Evolutionary conservation across 2,113 vertebrate genomes (phyloP).

Genomic region (Dinomys branickii): DNA sequence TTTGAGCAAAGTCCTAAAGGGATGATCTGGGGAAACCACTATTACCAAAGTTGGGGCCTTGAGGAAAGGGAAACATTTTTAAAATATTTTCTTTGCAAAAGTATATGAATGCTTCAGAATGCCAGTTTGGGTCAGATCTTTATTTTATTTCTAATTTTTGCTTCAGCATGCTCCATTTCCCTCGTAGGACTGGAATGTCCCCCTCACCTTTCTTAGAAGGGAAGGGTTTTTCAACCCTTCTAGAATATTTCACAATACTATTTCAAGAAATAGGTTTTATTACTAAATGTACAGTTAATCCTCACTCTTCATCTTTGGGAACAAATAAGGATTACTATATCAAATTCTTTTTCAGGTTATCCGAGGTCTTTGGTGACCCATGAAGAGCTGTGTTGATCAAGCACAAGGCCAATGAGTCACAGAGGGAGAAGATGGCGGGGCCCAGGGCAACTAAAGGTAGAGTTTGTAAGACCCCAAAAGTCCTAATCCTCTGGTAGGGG

Average conservation of each 20-base stretch:
- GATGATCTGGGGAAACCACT: conserved; percentile 21
- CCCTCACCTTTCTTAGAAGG: neutral
- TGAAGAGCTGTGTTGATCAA: neutral
- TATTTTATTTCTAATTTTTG: neutral
- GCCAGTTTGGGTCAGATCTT: neutral
- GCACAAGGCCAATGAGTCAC: conserved; percentile 53
- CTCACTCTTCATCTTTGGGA: neutral
- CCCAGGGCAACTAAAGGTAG: conserved; percentile 58
- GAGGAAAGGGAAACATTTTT: neutral
- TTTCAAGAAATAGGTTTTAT: neutral
- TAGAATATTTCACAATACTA: conserved; percentile 26
- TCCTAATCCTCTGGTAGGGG: accelerated
- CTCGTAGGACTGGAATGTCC: neutral
- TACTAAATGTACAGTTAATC: neutral
- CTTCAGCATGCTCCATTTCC: neutral
- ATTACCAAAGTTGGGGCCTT: neutral
- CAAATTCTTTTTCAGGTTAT: conserved; percentile 57
- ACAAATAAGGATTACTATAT: neutral
- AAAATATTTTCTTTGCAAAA: conserved; percentile 22
- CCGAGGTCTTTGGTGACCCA: conserved; percentile 15
- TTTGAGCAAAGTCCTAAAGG: neutral
- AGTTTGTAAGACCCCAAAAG: neutral
- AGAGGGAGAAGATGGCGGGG: conserved; percentile 31
- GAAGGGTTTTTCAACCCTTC: conserved; percentile 7
- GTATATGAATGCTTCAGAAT: accelerated